Percentiles rank a stretch among this genome's conserved stretches.
phyloP scores from a whole-genome alignment of 2,113 vertebrate genomes.

The Sturnira hondurensis region DNA sequence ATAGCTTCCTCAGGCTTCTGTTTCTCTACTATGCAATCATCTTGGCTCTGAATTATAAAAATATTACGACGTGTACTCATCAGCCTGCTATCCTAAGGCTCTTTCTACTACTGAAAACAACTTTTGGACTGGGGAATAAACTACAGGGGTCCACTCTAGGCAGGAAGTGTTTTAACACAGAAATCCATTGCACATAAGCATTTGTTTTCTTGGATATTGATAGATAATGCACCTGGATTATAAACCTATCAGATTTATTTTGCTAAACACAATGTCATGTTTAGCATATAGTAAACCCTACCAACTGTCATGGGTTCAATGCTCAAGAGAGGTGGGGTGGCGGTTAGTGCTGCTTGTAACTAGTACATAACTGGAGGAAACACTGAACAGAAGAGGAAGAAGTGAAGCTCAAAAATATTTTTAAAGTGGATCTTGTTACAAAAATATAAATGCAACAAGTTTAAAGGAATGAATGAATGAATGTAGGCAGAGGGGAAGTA shows the following conservation, averaged over 20 bases:
- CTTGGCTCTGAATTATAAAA: constrained; percentile 27
- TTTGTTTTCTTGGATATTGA: neutral
- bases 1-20: constrained; percentile 26
- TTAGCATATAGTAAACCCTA: neutral
- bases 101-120: constrained; percentile 15
- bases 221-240: neutral
- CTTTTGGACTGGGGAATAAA: neutral
- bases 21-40: constrained; percentile 10
- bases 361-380: neutral
- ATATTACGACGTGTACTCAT: neutral
- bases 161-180: neutral
- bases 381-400: neutral
- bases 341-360: neutral
- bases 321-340: neutral
- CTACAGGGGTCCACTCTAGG: neutral
- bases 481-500: neutral
- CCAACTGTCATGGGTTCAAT: neutral
- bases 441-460: neutral
- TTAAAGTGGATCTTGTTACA: neutral
- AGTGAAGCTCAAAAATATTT: neutral
- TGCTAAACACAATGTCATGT: neutral
- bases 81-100: neutral
- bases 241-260: neutral
- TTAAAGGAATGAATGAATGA: constrained; percentile 27
- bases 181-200: neutral